phyloP scores from a whole-genome alignment of 2,797 vertebrate genomes.

The Malacoctenus gilli region DNA sequence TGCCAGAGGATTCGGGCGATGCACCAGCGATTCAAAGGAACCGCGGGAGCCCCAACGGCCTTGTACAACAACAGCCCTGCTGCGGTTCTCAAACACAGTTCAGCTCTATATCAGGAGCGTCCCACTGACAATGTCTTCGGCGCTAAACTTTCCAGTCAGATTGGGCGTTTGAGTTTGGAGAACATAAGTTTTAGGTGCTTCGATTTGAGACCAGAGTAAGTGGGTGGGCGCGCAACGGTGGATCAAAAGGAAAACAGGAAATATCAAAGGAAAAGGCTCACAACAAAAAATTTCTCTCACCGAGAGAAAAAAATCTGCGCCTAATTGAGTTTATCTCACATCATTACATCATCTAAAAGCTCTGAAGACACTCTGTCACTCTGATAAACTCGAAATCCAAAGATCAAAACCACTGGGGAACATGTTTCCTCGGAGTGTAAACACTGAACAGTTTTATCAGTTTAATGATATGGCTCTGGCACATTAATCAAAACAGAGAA shows the following conservation, averaged over 20 bases:
- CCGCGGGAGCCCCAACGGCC: conserved; percentile 12
- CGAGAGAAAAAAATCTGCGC: too few relatives aligned
- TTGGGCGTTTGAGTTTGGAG: too few relatives aligned
- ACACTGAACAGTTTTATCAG: neutral
- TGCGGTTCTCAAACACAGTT: conserved; percentile 2
- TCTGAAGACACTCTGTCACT: neutral
- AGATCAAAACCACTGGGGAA: neutral
- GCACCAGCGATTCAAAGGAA: conserved; percentile 16
- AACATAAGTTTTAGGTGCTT: too few relatives aligned
- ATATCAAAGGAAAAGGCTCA: too few relatives aligned
- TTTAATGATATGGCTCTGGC: neutral
- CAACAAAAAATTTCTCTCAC: too few relatives aligned
- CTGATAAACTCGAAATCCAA: neutral
- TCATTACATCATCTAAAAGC: too few relatives aligned
- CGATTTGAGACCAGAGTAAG: too few relatives aligned
- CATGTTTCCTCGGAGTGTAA: neutral
- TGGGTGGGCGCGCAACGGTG: too few relatives aligned
- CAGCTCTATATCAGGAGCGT: neutral
- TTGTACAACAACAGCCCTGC: conserved; percentile 1
- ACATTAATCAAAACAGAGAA: neutral
- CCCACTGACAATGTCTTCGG: too few relatives aligned
- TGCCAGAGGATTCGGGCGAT: conserved; percentile 5
- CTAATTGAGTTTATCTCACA: neutral
- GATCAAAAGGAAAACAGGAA: too few relatives aligned
- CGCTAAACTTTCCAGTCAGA: too few relatives aligned